phyloP scores from a whole-genome alignment of 1,140 invertebrate species.

The Eufriesea mexicana region DNA sequence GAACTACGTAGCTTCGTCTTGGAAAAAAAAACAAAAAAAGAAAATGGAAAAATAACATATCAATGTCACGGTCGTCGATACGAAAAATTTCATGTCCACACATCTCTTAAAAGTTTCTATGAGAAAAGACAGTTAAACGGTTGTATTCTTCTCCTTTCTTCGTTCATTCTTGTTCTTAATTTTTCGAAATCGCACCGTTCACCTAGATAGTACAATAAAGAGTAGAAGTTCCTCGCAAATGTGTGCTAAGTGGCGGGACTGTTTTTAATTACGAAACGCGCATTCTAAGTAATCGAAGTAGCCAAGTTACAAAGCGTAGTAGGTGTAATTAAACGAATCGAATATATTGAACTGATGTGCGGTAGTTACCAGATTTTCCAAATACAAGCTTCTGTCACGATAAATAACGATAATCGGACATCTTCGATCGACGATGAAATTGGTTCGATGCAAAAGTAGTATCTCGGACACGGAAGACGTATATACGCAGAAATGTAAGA shows the following conservation, averaged over 20 bases:
- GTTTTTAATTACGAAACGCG: slow-evolving; percentile 18
- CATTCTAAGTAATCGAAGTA: slow-evolving; percentile 10
- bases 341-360: neutral
- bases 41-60: neutral
- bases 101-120: neutral
- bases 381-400: neutral
- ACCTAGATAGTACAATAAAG: slow-evolving; percentile 54
- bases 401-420: neutral
- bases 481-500: neutral
- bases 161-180: neutral
- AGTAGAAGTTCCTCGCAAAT: slow-evolving; percentile 47
- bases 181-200: slow-evolving; percentile 20
- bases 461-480: neutral
- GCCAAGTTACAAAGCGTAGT: neutral
- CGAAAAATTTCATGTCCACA: neutral
- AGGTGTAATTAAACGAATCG: neutral
- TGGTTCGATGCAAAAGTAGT: neutral
- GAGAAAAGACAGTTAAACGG: neutral
- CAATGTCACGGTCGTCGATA: neutral
- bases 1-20: neutral
- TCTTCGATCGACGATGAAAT: neutral
- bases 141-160: slow-evolving; percentile 3
- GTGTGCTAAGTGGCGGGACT: neutral
- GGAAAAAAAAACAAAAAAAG: neutral
- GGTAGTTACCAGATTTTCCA: neutral